These are phyloP conservation scores for Sarotherodon lohbergeri DNA, from an alignment of 2,113 vertebrate genomes.

Conservation along the genomic window DNA sequence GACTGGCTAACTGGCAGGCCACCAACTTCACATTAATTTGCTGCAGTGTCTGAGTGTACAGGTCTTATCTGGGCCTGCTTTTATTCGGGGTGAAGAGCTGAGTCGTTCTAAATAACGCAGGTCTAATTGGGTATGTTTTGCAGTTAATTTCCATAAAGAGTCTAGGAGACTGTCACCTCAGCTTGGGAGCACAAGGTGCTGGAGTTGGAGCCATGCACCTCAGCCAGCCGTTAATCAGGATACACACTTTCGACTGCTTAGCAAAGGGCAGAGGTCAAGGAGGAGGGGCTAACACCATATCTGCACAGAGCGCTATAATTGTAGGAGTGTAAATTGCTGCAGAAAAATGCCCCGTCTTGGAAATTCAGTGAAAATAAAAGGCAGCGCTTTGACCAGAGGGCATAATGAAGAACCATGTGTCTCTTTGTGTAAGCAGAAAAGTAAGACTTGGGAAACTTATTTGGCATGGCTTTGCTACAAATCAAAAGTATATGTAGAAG, in stretches of 20 bases:
- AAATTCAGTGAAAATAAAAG: constrained; percentile 49
- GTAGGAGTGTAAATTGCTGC: constrained; percentile 72
- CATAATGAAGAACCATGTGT: constrained; percentile 46
- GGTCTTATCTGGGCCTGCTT: constrained; percentile 55
- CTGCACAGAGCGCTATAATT: constrained; percentile 64
- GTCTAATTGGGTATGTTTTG: constrained; percentile 78
- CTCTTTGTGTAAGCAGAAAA: constrained; percentile 48
- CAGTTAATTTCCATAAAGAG: constrained; percentile 78
- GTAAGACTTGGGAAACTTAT: constrained; percentile 9
- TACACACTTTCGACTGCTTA: constrained; percentile 67
- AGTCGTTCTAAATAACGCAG: constrained; percentile 73
- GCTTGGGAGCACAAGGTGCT: constrained; percentile 57
- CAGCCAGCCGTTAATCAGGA: constrained; percentile 72
- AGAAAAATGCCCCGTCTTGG: constrained; percentile 56
- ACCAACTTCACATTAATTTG: constrained; percentile 69
- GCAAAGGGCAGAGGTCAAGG: constrained; percentile 70
- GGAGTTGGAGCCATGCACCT: constrained; percentile 42
- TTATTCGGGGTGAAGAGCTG: constrained; percentile 67
- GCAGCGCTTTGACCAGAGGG: constrained; percentile 1
- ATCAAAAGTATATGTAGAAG: background rate
- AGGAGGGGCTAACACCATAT: constrained; percentile 73
- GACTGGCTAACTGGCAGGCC: constrained; percentile 54
- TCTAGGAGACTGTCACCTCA: constrained; percentile 68
- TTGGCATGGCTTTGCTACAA: background rate
- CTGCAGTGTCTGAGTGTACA: constrained; percentile 35